Conservation (phyloP, 2,113 vertebrate genomes). For the Pseudolaguvia tuberculata region DNA sequence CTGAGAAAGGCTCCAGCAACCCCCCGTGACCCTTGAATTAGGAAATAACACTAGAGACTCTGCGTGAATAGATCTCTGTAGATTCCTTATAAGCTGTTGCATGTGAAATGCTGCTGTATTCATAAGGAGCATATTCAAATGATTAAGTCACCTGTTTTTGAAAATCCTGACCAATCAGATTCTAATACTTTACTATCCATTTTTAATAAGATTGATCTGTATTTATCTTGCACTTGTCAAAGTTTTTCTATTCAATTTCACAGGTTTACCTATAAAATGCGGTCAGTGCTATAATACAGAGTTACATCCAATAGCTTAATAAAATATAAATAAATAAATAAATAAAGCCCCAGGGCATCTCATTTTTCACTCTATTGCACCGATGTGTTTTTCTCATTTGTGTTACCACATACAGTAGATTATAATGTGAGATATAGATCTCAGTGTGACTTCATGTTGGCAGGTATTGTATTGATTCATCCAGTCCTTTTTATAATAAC, state of each 20-base stretch:
- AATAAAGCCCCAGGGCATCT: not conserved
- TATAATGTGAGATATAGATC: constrained; percentile 29
- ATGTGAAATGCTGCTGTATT: not conserved
- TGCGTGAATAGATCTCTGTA: not conserved
- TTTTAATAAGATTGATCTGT: not conserved
- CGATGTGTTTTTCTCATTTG: constrained; percentile 21
- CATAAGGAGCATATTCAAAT: not conserved
- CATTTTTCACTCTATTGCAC: constrained; percentile 30
- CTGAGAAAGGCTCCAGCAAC: no score
- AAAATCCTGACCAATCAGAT: not conserved
- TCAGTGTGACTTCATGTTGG: not conserved
- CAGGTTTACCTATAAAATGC: not conserved
- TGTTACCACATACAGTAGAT: constrained; percentile 15
- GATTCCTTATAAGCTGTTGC: not conserved
- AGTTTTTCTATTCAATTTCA: not conserved
- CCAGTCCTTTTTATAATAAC: not conserved
- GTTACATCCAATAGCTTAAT: not conserved
- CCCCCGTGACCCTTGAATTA: no score
- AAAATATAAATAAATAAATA: not conserved
- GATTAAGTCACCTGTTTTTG: not conserved
- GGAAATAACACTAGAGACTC: not conserved
- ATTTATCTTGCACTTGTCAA: not conserved
- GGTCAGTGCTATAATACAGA: not conserved
- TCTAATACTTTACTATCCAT: not conserved
- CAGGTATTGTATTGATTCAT: not conserved